Conservation (phyloP, 2,888 invertebrate species). For the Candidula unifasciata region DNA sequence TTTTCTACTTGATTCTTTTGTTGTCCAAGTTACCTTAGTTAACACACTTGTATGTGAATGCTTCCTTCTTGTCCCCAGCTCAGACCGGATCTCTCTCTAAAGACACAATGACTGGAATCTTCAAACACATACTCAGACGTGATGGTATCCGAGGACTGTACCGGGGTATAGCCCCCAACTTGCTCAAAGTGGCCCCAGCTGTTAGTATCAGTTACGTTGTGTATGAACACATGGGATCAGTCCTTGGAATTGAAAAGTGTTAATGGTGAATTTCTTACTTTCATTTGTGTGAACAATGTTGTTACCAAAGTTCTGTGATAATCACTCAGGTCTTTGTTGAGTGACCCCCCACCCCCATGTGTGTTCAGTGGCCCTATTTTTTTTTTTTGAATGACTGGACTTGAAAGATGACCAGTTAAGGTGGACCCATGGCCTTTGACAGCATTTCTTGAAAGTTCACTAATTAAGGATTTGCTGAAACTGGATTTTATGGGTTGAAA, state of each 20-base stretch:
- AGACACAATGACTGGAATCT: conserved; percentile 67
- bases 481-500: no score
- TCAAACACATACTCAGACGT: conserved; percentile 69
- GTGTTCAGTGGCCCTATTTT: no score
- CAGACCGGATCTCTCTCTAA: conserved; percentile 38
- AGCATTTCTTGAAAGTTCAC: no score
- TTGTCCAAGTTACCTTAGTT: no score
- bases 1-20: no score
- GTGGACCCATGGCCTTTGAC: no score
- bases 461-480: no score
- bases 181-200: conserved; percentile 97
- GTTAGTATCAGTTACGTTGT: conserved; percentile 99
- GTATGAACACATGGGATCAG: conserved; percentile 84
- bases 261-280: conserved; percentile 31
- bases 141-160: conserved; percentile 96
- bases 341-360: no score
- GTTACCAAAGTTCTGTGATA: background rate
- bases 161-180: conserved; percentile 97
- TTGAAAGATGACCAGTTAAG: no score
- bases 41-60: background rate
- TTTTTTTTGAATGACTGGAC: no score
- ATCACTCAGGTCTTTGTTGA: background rate
- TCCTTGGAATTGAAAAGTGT: conserved; percentile 69
- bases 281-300: background rate
- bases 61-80: conserved; percentile 29